Evolutionary conservation across 2,797 vertebrate genomes (phyloP).

Genomic region (Pantherophis alleghaniensis): DNA sequence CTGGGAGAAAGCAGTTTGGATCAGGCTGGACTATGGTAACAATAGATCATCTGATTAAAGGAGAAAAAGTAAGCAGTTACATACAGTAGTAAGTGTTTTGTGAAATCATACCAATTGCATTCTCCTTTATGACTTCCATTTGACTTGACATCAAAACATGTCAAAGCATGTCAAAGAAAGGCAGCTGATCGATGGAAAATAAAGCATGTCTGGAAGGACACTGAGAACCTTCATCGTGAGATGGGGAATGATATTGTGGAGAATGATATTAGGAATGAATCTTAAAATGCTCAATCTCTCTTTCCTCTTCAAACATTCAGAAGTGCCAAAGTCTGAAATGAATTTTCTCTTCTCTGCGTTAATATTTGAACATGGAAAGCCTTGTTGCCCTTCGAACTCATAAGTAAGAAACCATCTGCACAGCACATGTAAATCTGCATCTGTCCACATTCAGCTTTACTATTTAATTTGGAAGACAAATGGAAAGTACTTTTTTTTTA

Average conservation of each 20-base stretch:
- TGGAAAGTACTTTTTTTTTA: background rate
- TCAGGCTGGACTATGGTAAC: background rate
- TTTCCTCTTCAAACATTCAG: background rate
- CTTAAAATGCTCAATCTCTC: rapidly evolving
- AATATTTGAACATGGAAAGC: background rate
- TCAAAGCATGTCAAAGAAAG: rapidly evolving
- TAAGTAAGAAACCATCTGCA: background rate
- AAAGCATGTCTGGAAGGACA: background rate
- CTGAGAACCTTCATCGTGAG: too few relatives aligned
- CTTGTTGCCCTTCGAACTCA: conserved; percentile 5
- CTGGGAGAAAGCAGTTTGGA: background rate
- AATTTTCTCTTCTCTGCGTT: background rate
- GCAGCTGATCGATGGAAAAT: rapidly evolving
- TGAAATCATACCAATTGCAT: rapidly evolving
- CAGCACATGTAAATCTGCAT: background rate
- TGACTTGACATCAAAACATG: rapidly evolving
- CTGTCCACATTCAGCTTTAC: background rate
- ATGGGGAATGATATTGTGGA: background rate
- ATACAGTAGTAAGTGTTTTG: background rate
- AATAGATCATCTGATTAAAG: background rate
- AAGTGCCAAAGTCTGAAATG: background rate
- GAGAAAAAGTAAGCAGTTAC: background rate
- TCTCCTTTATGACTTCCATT: background rate
- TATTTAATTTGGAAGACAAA: conserved; percentile 21
- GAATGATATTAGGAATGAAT: background rate